phyloP scores from a whole-genome alignment of 1,140 invertebrate species.

The Zaprionus taronus region DNA sequence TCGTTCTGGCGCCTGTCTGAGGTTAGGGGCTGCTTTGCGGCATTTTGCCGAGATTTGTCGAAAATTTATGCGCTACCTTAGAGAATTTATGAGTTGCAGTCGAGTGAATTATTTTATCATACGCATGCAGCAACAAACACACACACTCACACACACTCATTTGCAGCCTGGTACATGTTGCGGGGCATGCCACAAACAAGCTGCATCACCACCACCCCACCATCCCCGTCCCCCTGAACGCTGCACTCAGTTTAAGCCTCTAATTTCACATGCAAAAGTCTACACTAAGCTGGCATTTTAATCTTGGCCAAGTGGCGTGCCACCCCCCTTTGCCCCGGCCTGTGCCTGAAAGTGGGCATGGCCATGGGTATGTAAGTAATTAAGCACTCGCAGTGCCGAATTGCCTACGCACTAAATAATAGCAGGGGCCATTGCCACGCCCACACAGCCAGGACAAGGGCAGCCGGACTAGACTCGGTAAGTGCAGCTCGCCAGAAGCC shows the following conservation, averaged over 20 bases:
- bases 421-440: constrained; percentile 32
- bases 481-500: constrained; percentile 40
- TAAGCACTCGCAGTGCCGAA: constrained; percentile 70
- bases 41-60: constrained; percentile 81
- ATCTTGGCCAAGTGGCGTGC: constrained; percentile 70
- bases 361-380: constrained; percentile 71
- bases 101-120: constrained; percentile 83
- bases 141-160: constrained; percentile 40
- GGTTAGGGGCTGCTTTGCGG: constrained; percentile 76
- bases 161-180: constrained; percentile 17
- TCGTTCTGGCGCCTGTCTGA: constrained; percentile 42
- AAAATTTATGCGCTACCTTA: constrained; percentile 83
- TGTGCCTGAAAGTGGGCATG: constrained; percentile 37
- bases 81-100: constrained; percentile 83
- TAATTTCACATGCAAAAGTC: constrained; percentile 83
- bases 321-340: background rate
- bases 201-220: constrained; percentile 25
- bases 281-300: constrained; percentile 79
- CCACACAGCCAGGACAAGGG: background rate
- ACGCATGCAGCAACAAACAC: constrained; percentile 76
- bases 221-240: background rate
- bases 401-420: constrained; percentile 79
- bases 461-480: constrained; percentile 6
- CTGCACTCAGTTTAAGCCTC: constrained; percentile 71
- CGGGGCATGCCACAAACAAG: constrained; percentile 74